phyloP scores from a whole-genome alignment of 1,140 invertebrate genomes.

The Acyrthosiphon pisum region DNA sequence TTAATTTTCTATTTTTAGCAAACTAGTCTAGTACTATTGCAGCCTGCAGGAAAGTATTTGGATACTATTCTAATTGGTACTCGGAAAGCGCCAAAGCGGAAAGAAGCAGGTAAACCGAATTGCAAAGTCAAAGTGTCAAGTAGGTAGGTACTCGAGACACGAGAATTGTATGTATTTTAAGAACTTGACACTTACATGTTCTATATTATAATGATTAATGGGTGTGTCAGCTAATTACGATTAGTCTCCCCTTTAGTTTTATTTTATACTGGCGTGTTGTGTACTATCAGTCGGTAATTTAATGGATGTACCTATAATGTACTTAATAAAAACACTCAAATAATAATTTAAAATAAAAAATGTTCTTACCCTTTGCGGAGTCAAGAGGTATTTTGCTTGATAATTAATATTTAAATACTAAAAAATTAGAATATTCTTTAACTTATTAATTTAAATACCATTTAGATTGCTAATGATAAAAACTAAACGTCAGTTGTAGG shows the following conservation, averaged over 20 bases:
- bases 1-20: neutral
- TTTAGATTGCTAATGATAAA: too few relatives aligned
- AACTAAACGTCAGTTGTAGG: too few relatives aligned
- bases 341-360: neutral
- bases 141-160: neutral
- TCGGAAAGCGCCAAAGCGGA: too few relatives aligned
- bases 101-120: neutral
- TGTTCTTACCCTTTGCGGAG: neutral
- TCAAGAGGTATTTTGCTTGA: neutral
- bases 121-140: neutral
- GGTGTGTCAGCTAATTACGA: neutral
- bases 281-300: neutral
- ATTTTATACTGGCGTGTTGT: neutral
- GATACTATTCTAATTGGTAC: too few relatives aligned
- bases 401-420: neutral
- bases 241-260: neutral
- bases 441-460: neutral
- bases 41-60: too few relatives aligned
- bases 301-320: neutral
- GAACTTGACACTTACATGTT: neutral
- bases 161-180: neutral
- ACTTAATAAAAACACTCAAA: slow-evolving; percentile 7
- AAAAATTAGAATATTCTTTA: neutral
- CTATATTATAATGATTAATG: neutral
- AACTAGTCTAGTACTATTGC: neutral